Evolutionary conservation across 1,140 invertebrate species (phyloP).

Genomic region (Zaprionus camerounensis): DNA sequence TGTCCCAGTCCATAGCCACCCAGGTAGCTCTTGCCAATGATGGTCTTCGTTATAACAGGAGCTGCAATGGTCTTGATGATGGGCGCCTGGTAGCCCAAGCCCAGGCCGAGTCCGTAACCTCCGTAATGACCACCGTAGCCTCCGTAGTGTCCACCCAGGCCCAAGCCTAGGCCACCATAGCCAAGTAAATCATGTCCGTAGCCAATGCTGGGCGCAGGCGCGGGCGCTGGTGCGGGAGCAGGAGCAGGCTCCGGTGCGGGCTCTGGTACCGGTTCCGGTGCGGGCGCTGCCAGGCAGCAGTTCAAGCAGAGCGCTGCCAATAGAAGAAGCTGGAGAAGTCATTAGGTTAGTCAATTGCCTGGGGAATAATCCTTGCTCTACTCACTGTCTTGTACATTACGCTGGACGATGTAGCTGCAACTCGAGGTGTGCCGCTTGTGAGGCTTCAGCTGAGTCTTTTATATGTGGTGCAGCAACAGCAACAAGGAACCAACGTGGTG

Average conservation of each 20-base stretch:
- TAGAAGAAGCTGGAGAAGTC: conserved; percentile 47
- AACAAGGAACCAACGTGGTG: conserved; percentile 14
- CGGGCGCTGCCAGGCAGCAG: conserved; percentile 47
- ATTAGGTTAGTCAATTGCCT: not conserved
- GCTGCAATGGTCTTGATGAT: conserved; percentile 54
- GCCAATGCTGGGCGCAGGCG: conserved; percentile 59
- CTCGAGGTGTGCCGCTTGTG: conserved; percentile 36
- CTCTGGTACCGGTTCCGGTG: conserved; percentile 46
- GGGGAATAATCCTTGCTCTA: conserved; percentile 1
- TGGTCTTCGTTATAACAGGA: conserved; percentile 74
- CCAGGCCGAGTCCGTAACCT: conserved; percentile 49
- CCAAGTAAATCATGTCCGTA: conserved; percentile 62
- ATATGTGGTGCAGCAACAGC: conserved; percentile 40
- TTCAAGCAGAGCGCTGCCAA: conserved; percentile 49
- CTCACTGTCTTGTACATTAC: conserved; percentile 64
- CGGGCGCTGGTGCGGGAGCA: conserved; percentile 50
- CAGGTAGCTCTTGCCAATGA: conserved; percentile 75
- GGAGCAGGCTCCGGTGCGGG: conserved; percentile 50
- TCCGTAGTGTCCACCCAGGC: conserved; percentile 49
- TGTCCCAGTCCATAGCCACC: conserved; percentile 67
- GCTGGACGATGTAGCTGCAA: conserved; percentile 2
- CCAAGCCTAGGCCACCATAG: conserved; percentile 54
- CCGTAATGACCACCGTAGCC: conserved; percentile 51
- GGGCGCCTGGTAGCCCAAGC: conserved; percentile 60
- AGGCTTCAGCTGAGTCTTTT: conserved; percentile 50